Conservation (phyloP, 2,888 invertebrate genomes). For the Deilephila porcellus region DNA sequence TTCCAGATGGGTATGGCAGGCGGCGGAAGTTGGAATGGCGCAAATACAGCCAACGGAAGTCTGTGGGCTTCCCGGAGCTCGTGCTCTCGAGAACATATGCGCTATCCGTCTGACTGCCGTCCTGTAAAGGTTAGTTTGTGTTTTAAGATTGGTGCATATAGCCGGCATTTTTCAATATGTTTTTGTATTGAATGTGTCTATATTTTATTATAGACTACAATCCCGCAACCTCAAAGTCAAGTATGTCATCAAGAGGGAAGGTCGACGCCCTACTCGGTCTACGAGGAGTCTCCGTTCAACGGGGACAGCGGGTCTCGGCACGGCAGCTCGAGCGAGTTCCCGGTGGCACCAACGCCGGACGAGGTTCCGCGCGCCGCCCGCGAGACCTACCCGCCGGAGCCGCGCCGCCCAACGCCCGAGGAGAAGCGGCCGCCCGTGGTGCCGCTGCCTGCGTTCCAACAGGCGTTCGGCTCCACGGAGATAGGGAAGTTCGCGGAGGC, state of each 20-base stretch:
- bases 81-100: slow-evolving; percentile 71
- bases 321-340: slow-evolving; percentile 57
- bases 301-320: slow-evolving; percentile 56
- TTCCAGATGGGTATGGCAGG: slow-evolving; percentile 37
- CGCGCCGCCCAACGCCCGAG: slow-evolving; percentile 62
- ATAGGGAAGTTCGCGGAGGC: slow-evolving; percentile 93
- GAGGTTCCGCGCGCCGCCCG: slow-evolving; percentile 52
- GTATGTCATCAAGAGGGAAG: slow-evolving; percentile 68
- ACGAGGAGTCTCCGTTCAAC: slow-evolving; percentile 66
- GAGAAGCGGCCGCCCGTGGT: slow-evolving; percentile 77
- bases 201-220: slow-evolving; percentile 61
- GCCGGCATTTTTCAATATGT: not conserved
- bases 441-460: slow-evolving; percentile 92
- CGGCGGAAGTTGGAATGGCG: slow-evolving; percentile 65
- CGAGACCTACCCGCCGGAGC: slow-evolving; percentile 57
- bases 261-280: slow-evolving; percentile 69
- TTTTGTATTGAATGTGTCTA: slow-evolving; percentile 18
- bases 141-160: not conserved
- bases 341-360: slow-evolving; percentile 45
- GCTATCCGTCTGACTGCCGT: slow-evolving; percentile 71
- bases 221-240: slow-evolving; percentile 61
- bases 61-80: slow-evolving; percentile 64
- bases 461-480: slow-evolving; percentile 94
- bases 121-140: slow-evolving; percentile 65
- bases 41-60: slow-evolving; percentile 55